Conservation (phyloP, 2,113 vertebrate genomes). For the Pelusios castaneus region DNA sequence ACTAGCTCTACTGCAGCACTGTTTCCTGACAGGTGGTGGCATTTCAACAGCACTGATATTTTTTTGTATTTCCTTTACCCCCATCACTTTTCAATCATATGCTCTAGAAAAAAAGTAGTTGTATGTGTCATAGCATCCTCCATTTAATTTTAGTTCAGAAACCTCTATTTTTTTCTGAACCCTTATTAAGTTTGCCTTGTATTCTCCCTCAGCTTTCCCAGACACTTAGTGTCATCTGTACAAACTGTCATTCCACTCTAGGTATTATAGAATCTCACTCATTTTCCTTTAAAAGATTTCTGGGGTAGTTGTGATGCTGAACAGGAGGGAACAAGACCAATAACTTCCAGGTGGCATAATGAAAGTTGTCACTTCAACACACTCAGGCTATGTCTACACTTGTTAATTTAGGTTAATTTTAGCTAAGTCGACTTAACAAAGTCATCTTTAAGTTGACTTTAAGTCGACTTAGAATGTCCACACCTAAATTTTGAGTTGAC, state of each 20-base stretch:
- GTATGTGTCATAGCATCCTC: not conserved
- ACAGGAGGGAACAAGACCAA: not conserved
- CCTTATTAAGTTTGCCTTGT: not conserved
- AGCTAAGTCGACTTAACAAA: too few relatives aligned
- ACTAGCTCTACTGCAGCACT: too few relatives aligned
- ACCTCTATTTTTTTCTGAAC: not conserved
- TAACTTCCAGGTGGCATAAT: not conserved
- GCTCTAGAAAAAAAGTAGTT: not conserved
- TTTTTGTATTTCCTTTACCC: not conserved
- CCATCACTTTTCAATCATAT: not conserved
- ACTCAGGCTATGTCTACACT: too few relatives aligned
- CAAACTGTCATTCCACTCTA: not conserved
- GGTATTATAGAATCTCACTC: slow-evolving; percentile 5
- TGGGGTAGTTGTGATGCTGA: not conserved
- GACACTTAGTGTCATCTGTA: not conserved
- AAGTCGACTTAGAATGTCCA: too few relatives aligned
- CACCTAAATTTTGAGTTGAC: too few relatives aligned
- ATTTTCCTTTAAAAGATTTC: slow-evolving; percentile 14
- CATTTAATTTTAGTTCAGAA: slow-evolving; percentile 27
- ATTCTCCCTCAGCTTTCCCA: not conserved
- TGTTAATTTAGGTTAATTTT: too few relatives aligned
- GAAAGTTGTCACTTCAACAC: not conserved
- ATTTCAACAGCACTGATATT: slow-evolving; percentile 45
- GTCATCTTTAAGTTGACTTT: too few relatives aligned
- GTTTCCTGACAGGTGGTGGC: not conserved